Conservation (phyloP, 2,888 invertebrate genomes). For the Zygaena filipendulae region DNA sequence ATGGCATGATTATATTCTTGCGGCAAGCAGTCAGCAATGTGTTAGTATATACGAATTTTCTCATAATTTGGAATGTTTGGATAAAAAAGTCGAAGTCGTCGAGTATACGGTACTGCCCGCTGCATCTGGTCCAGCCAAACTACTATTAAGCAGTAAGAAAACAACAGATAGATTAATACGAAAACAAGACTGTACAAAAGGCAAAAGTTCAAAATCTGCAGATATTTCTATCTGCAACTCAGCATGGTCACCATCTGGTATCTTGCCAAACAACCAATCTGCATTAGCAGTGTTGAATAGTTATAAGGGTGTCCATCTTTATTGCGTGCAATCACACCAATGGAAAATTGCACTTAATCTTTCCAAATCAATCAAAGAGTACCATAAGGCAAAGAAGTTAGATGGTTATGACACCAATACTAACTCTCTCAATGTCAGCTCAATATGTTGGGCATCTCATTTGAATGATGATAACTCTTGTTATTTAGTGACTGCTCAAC, state of each 20-base stretch:
- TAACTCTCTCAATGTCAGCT: too few species aligned
- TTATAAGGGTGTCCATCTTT: constrained; percentile 40
- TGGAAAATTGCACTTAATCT: constrained; percentile 32
- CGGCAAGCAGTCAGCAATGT: constrained; percentile 36
- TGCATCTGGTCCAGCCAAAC: constrained; percentile 35
- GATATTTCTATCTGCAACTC: too few species aligned
- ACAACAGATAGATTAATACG: too few species aligned
- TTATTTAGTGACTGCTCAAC: constrained; percentile 45
- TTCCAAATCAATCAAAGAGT: constrained; percentile 23
- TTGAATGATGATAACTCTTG: constrained; percentile 26
- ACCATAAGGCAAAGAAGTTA: constrained; percentile 20
- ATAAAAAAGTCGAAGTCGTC: constrained; percentile 35
- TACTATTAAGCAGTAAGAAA: too few species aligned
- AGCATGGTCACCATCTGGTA: constrained; percentile 39
- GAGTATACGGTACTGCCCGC: constrained; percentile 29
- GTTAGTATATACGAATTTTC: constrained; percentile 36
- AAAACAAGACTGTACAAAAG: too few species aligned
- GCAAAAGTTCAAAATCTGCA: too few species aligned
- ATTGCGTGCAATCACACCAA: constrained; percentile 19
- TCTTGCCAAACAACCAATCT: constrained; percentile 24
- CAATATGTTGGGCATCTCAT: constrained; percentile 37
- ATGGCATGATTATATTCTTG: constrained; percentile 34
- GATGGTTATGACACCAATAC: too few species aligned
- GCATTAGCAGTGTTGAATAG: constrained; percentile 41
- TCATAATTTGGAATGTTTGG: constrained; percentile 32